Conservation (phyloP, 2,888 invertebrate species). For the Leucozona laternaria region DNA sequence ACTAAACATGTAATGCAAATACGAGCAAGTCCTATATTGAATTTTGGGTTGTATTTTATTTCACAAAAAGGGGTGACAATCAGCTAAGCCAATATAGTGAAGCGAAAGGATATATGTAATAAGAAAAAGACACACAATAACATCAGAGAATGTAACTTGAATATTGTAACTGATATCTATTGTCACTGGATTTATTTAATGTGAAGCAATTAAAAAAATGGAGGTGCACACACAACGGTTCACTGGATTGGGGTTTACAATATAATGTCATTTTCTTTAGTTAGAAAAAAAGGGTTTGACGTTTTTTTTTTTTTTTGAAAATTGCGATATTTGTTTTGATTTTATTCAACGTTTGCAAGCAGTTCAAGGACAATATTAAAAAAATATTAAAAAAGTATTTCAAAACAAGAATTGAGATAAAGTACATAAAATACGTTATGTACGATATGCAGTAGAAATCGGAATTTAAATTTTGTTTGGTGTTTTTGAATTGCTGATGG, state of each 20-base stretch:
- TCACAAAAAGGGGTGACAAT: not conserved
- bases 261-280: not conserved
- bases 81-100: conserved; percentile 3
- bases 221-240: not conserved
- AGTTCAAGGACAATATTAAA: too few relatives aligned
- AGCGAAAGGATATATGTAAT: not conserved
- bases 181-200: conserved; percentile 25
- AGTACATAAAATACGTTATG: too few relatives aligned
- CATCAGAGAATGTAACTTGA: conserved; percentile 30
- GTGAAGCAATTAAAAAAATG: not conserved
- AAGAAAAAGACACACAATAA: conserved; percentile 1
- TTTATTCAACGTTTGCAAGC: too few relatives aligned
- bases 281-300: too few relatives aligned
- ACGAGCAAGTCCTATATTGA: not conserved
- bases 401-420: too few relatives aligned
- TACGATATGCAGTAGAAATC: too few relatives aligned
- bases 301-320: too few relatives aligned
- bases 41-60: not conserved
- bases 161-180: conserved; percentile 45
- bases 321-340: too few relatives aligned
- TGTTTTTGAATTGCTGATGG: too few relatives aligned
- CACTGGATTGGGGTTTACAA: not conserved
- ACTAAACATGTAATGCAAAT: not conserved
- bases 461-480: too few relatives aligned
- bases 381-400: too few relatives aligned